phyloP scores from a whole-genome alignment of 2,113 vertebrate genomes.

The Meleagris gallopavo region DNA sequence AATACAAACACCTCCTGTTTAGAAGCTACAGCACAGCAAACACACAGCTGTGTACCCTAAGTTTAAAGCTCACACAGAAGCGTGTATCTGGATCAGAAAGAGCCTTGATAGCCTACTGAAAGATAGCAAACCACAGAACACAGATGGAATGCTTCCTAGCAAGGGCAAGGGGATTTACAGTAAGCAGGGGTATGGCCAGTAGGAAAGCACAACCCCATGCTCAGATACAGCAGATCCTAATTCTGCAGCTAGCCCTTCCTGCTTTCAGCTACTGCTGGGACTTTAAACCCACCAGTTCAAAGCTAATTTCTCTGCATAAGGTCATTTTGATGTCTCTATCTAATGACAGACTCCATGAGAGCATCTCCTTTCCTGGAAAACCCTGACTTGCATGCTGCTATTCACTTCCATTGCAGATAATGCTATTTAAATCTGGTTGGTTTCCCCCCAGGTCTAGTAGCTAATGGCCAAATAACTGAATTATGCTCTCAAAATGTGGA shows the following conservation, averaged over 20 bases:
- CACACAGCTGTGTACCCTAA: not conserved
- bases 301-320: not conserved
- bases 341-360: not conserved
- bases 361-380: not conserved
- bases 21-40: not conserved
- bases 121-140: rapidly evolving
- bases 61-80: not conserved
- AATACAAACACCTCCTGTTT: not conserved
- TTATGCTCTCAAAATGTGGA: not conserved
- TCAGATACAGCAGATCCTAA: not conserved
- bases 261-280: not conserved
- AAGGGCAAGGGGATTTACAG: not conserved
- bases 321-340: not conserved
- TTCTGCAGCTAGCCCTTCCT: not conserved
- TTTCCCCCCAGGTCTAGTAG: not conserved
- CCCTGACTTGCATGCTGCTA: not conserved
- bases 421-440: not conserved
- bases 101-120: not conserved
- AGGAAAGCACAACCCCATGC: not conserved
- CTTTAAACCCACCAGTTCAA: not conserved
- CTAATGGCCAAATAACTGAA: not conserved
- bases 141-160: not conserved
- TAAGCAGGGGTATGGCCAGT: not conserved
- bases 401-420: not conserved
- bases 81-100: not conserved